Percentiles rank a stretch among this genome's conserved stretches.
Evolutionary conservation across 2,888 invertebrate genomes (phyloP).

Genomic region (Calephelis perditalis): DNA sequence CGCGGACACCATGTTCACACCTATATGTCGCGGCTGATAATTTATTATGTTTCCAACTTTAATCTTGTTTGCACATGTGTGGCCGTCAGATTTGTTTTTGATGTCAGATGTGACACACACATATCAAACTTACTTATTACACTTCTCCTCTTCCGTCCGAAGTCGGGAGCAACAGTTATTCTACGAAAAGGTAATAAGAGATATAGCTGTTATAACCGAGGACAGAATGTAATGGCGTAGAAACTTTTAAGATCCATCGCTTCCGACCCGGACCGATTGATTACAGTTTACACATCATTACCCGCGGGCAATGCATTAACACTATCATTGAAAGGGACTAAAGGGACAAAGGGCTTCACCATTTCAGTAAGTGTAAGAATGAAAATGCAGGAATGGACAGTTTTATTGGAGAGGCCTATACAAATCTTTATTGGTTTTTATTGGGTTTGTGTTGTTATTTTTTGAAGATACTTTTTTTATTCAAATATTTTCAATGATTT

Average conservation of each 20-base stretch:
- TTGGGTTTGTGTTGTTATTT: too few species aligned
- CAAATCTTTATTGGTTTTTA: neutral
- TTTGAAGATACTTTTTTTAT: too few species aligned
- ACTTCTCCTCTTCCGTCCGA: too few species aligned
- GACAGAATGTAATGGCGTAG: slow-evolving; percentile 20
- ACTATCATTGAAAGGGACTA: slow-evolving; percentile 18
- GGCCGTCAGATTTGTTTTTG: too few species aligned
- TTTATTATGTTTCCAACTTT: too few species aligned
- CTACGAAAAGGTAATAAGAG: neutral
- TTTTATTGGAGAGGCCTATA: neutral
- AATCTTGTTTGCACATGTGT: too few species aligned
- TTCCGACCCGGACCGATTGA: slow-evolving; percentile 21
- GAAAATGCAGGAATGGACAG: neutral
- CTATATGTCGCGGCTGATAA: too few species aligned
- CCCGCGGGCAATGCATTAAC: slow-evolving; percentile 21
- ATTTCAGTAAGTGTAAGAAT: slow-evolving; percentile 16
- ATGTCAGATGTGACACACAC: too few species aligned
- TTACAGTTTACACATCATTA: slow-evolving; percentile 23
- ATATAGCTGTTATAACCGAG: slow-evolving; percentile 11
- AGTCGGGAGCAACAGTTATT: too few species aligned
- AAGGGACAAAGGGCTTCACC: slow-evolving; percentile 19
- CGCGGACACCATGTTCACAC: too few species aligned
- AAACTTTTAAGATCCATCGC: slow-evolving; percentile 20
- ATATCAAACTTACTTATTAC: too few species aligned
- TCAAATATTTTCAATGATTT: too few species aligned